These are phyloP conservation scores for Cotesia vestalis DNA, from an alignment of 1,140 invertebrate species.

Conservation along the genomic window DNA sequence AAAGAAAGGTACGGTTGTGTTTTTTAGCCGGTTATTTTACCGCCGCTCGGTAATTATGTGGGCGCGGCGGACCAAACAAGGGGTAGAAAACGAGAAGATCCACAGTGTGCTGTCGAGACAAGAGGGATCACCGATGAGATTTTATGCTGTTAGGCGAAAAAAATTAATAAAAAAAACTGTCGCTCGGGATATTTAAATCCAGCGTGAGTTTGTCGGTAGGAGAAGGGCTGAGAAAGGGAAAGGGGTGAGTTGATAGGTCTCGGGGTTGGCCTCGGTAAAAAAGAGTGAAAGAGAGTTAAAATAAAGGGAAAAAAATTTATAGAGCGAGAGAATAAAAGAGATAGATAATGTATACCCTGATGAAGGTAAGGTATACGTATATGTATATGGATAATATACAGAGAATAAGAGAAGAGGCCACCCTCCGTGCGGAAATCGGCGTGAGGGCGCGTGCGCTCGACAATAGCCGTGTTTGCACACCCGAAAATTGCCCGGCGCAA, in stretches of 20 bases:
- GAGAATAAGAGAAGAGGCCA: slow-evolving; percentile 30
- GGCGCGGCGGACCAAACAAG: slow-evolving; percentile 46
- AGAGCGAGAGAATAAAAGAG: slow-evolving; percentile 24
- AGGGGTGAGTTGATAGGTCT: not conserved
- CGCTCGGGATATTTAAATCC: slow-evolving; percentile 38
- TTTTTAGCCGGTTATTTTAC: slow-evolving; percentile 40
- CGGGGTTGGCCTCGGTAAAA: not conserved
- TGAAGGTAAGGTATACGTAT: not conserved
- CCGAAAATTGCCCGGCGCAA: slow-evolving; percentile 42
- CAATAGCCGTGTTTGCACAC: slow-evolving; percentile 41
- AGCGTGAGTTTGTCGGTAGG: not conserved
- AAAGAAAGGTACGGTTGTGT: not conserved
- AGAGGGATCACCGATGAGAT: slow-evolving; percentile 7
- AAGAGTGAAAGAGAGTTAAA: slow-evolving; percentile 12
- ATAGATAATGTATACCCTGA: slow-evolving; percentile 17
- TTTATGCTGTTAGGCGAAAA: slow-evolving; percentile 1
- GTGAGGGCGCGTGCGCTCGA: slow-evolving; percentile 40
- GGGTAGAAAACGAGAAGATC: slow-evolving; percentile 11
- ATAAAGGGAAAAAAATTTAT: too few species aligned
- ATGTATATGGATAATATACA: not conserved
- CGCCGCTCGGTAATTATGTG: slow-evolving; percentile 44
- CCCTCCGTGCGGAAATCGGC: slow-evolving; percentile 40
- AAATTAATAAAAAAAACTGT: slow-evolving; percentile 28
- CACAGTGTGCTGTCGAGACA: slow-evolving; percentile 11
- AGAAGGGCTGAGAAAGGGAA: too few species aligned